These are phyloP conservation scores for Marasmarcha lunaedactyla DNA, from an alignment of 2,888 invertebrate species.

Conservation along the genomic window DNA sequence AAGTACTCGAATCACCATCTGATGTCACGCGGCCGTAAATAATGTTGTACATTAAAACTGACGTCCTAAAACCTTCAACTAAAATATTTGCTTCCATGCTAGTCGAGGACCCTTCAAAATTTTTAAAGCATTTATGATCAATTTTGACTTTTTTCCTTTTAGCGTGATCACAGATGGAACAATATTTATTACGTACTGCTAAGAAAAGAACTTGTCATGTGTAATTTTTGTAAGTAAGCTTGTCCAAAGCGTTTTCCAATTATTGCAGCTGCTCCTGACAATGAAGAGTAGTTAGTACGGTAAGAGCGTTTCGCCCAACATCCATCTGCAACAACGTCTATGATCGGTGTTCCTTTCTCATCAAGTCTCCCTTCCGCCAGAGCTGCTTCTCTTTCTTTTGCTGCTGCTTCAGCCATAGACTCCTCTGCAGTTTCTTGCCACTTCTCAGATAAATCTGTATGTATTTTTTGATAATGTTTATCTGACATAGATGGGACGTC, in stretches of 20 bases:
- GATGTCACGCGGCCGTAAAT: slow-evolving; percentile 10
- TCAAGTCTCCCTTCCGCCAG: slow-evolving; percentile 5
- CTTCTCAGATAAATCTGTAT: slow-evolving; percentile 1
- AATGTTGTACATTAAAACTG: slow-evolving; percentile 6
- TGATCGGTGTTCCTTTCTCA: slow-evolving; percentile 5
- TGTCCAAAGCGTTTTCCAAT: slow-evolving; percentile 9
- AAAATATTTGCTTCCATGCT: slow-evolving; percentile 12
- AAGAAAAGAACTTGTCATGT: slow-evolving; percentile 6
- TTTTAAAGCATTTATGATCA: slow-evolving; percentile 13
- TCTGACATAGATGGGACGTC: neutral
- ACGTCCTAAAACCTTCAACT: slow-evolving; percentile 11
- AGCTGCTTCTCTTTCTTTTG: slow-evolving; percentile 3
- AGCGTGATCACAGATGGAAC: slow-evolving; percentile 10
- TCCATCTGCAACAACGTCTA: slow-evolving; percentile 9
- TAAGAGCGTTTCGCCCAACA: slow-evolving; percentile 10
- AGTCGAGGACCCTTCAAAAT: slow-evolving; percentile 10
- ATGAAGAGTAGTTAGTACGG: slow-evolving; percentile 4
- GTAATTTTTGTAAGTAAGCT: no score
- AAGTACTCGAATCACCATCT: slow-evolving; percentile 11
- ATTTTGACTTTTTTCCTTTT: slow-evolving; percentile 6
- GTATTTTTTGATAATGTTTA: neutral
- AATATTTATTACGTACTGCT: slow-evolving; percentile 9
- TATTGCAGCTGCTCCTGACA: slow-evolving; percentile 6
- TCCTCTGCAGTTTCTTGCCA: slow-evolving; percentile 2
- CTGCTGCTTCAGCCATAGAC: slow-evolving; percentile 1